A percentile compares a stretch with the other conserved stretches of the same genome.
phyloP scores from a whole-genome alignment of 2,888 invertebrate species.

The Epirrita christyi region DNA sequence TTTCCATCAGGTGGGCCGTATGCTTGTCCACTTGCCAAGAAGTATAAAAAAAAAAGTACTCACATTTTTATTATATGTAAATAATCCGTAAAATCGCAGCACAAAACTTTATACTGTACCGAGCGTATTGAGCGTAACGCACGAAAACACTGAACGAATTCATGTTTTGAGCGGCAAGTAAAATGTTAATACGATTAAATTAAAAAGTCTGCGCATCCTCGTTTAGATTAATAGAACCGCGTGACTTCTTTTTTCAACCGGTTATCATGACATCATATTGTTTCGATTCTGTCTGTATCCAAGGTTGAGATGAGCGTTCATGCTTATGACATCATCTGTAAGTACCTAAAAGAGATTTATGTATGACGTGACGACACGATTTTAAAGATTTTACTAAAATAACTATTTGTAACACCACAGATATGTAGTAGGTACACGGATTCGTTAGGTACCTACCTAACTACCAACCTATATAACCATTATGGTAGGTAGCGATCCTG shows the following conservation, averaged over 20 bases:
- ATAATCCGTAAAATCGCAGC: background rate
- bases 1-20: too few relatives aligned
- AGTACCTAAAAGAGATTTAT: too few relatives aligned
- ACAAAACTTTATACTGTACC: background rate
- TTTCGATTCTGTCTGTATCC: conserved; percentile 6
- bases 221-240: background rate
- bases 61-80: background rate
- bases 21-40: too few relatives aligned
- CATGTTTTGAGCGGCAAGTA: conserved; percentile 56
- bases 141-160: conserved; percentile 41
- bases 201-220: conserved; percentile 5
- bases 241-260: conserved; percentile 1
- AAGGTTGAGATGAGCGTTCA: conserved; percentile 13
- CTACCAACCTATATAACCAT: too few relatives aligned
- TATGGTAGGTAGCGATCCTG: too few relatives aligned
- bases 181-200: conserved; percentile 36
- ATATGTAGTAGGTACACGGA: too few relatives aligned
- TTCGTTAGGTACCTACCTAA: too few relatives aligned
- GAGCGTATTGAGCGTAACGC: conserved; percentile 18
- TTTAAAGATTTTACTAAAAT: too few relatives aligned
- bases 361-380: too few relatives aligned
- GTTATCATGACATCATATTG: conserved; percentile 11
- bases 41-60: background rate
- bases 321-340: conserved; percentile 17
- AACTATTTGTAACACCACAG: too few relatives aligned